Evolutionary conservation across 2,797 vertebrate species (phyloP), one percentile per base, ranked within the genome.

Genomic region (Chrosomus eos): DNA sequence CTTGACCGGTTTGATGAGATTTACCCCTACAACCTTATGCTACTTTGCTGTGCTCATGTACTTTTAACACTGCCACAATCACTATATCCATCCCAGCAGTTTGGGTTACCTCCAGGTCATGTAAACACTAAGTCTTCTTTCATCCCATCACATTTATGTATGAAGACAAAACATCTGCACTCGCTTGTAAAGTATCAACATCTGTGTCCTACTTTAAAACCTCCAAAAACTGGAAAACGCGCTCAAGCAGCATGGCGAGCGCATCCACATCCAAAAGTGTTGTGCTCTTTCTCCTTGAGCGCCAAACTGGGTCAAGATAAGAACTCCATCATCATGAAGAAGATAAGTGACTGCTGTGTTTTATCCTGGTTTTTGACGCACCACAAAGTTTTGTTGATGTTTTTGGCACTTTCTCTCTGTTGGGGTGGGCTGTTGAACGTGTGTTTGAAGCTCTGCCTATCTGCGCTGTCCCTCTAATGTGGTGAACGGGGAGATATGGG

Each of bases 251-350:
- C 16, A 73, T 4, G 74, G 5, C 26, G 23, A 51, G 36, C 4
- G 7, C 43, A 76, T 81, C 31, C 53, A 8, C 71, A 55, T 64
- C 79, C 60, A 79, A 43, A 81, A 80, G 4, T 67, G 23, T 36
- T 75, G 71, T 45, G 48, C 66, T 81, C 62, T 80, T 68, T 55
- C 21, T 77, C 53, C 33, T 23, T 14, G 14, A 75, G 55, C 21
- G 38, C 81, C 80, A 84, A 87, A 87, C 86, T 81, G 78, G 78
- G 87, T 80, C 86, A 75, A 72, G 88, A 89, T 88, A 87, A 88
- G 86, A 85, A 28, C 74, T 82, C 73, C 8, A 53, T 70, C 74
- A 64, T 36, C 36, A 67, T 28, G 11, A 16, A 88, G 72, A 80
- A 62, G 82, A 87, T 84, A 85, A 80, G 43, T 72, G 45, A 48